Evolutionary conservation across 2,113 vertebrate genomes (phyloP).

Genomic region (Entomyzon cyanotis): DNA sequence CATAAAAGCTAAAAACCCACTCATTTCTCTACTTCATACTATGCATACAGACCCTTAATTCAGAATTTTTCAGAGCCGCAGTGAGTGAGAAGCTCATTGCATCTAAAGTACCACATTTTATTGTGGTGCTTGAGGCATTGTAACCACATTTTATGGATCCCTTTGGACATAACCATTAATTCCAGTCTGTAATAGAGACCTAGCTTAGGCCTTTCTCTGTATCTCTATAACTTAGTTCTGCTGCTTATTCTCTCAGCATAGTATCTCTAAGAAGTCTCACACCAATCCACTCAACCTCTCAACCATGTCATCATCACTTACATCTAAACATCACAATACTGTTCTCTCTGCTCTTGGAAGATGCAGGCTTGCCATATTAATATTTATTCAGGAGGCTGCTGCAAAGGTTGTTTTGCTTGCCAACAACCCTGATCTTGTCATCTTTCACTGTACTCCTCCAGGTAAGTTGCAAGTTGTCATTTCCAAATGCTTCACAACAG

Average conservation of each 20-base stretch:
- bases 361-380: not conserved
- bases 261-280: not conserved
- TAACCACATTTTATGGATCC: not conserved
- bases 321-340: not conserved
- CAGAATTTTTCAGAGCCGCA: not conserved
- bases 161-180: not conserved
- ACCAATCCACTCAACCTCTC: not conserved
- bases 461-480: not conserved
- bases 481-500: not conserved
- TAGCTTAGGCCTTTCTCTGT: not conserved
- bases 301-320: not conserved
- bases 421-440: slow-evolving; percentile 1
- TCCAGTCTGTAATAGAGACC: not conserved
- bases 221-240: not conserved
- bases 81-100: not conserved
- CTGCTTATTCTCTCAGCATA: not conserved
- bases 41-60: not conserved
- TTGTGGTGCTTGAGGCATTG: not conserved
- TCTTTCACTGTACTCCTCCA: not conserved
- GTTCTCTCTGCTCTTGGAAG: not conserved
- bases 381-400: not conserved
- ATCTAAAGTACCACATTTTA: not conserved
- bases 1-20: not conserved
- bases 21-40: not conserved
- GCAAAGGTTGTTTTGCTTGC: not conserved